These are phyloP conservation scores for Onchidella celtica DNA, from an alignment of 2,888 invertebrate genomes.

Conservation along the genomic window DNA sequence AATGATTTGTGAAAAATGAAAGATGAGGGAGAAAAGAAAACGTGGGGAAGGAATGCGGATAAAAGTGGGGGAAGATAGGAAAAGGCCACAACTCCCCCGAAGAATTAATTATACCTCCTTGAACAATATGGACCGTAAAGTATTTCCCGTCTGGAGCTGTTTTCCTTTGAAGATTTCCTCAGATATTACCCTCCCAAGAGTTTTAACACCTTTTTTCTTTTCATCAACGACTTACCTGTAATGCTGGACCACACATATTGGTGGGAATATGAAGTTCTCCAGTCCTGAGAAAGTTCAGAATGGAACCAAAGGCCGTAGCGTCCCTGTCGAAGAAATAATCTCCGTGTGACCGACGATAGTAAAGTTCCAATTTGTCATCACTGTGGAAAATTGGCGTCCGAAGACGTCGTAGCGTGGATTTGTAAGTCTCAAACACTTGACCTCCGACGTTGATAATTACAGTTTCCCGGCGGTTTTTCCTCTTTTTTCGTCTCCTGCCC, in stretches of 20 bases:
- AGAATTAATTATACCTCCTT: too few species aligned
- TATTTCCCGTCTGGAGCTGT: too few species aligned
- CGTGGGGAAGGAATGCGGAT: too few species aligned
- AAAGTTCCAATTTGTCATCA: slow-evolving; percentile 65
- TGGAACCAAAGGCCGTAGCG: slow-evolving; percentile 72
- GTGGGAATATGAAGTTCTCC: slow-evolving; percentile 76
- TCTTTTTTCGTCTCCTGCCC: slow-evolving; percentile 10
- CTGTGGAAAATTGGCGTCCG: slow-evolving; percentile 63
- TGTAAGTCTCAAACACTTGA: slow-evolving; percentile 70
- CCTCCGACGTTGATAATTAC: slow-evolving; percentile 73
- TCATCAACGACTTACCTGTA: slow-evolving; percentile 55
- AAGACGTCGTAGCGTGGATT: slow-evolving; percentile 66
- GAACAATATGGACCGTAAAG: too few species aligned
- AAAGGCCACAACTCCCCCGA: too few species aligned
- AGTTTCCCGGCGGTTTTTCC: slow-evolving; percentile 57
- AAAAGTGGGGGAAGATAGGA: too few species aligned
- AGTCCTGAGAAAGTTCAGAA: slow-evolving; percentile 74
- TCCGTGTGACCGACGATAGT: slow-evolving; percentile 64
- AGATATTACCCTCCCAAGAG: too few species aligned
- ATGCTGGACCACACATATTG: slow-evolving; percentile 74
- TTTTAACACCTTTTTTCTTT: too few species aligned
- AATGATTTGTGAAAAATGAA: too few species aligned
- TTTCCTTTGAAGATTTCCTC: too few species aligned
- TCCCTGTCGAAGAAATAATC: slow-evolving; percentile 77
- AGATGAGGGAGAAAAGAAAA: too few species aligned